Base-by-base conservation (phyloP, 2,888 invertebrate genomes). In the Clepsis dumicolana region DNA sequence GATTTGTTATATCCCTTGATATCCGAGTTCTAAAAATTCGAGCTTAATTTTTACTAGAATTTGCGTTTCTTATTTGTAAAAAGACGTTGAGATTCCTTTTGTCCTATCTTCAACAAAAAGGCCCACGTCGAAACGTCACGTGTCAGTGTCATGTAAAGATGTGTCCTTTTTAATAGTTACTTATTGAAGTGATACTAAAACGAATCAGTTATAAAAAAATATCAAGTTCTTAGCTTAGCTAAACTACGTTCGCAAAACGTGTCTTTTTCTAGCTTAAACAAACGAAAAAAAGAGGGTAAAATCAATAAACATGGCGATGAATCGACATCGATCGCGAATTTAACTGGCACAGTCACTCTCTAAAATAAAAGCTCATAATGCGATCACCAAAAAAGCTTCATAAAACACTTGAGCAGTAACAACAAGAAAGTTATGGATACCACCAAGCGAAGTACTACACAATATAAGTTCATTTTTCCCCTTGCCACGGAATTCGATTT, bases 401-500 rank as follows among this genome's bases (percentile, higher is more conserved):
- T 59, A 41, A 65, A 65, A 41, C 57, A 57, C 38, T 65, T 60
- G 44, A 32, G 18, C 48, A 50, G 21, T 61, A 50, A 50, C 32
- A 44, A 66, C 44, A 61, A 50, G 48, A 54, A 56, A 21, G n/a
- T 7, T 16, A 24, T 56, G 48, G 50, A 62, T 70, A 29, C 62
- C 53, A 48, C 61, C 29, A 52, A 50, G 53, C 25, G 4, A 64
- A 64, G 59, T 64, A 38, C n/a, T n/a, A 4, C 29, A 64, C 29
- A 50, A 50, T 61, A 57, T 61, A 59, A 61, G 64, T 66, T 44
- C 62, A 65, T 70, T 70, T 70, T 73, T 70, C 68, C 67, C 73
- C 69, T 70, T 65, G 72, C 74, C 73, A 73, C 64, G 70, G 64
- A 70, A 74, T 73, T 76, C 76, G 74, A 82, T 84, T 84, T 82